phyloP scores from a whole-genome alignment of 2,888 invertebrate genomes.

The Ypsolopha scabrella region DNA sequence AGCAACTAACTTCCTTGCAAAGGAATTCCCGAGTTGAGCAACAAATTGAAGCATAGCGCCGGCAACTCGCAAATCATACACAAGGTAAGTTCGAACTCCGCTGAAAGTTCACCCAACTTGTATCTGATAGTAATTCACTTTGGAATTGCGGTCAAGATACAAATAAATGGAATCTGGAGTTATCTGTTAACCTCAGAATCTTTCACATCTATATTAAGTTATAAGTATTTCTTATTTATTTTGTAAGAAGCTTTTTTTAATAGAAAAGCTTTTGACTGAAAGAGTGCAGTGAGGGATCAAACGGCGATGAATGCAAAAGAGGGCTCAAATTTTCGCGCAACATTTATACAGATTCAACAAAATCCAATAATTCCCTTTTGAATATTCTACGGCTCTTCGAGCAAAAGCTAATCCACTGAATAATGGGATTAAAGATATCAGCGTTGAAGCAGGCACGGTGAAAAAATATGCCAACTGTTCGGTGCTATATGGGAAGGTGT shows the following conservation, averaged over 20 bases:
- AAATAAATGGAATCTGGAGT: constrained; percentile 13
- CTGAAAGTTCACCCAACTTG: constrained; percentile 35
- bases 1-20: constrained; percentile 43
- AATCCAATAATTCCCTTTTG: constrained; percentile 63
- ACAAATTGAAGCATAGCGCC: constrained; percentile 49
- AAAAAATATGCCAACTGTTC: constrained; percentile 59
- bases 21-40: constrained; percentile 42
- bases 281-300: constrained; percentile 12
- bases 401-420: constrained; percentile 64
- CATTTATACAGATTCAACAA: constrained; percentile 32
- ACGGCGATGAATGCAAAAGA: constrained; percentile 12
- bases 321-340: constrained; percentile 23
- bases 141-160: constrained; percentile 36
- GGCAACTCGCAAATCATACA: constrained; percentile 56
- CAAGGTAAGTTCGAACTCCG: constrained; percentile 38
- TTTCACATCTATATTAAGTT: neutral
- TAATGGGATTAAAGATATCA: constrained; percentile 65
- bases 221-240: neutral
- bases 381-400: constrained; percentile 60
- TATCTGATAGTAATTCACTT: constrained; percentile 42
- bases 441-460: constrained; percentile 45
- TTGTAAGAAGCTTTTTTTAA: neutral
- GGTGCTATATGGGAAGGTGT: neutral
- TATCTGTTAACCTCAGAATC: neutral
- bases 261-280: neutral